Evolutionary conservation across 2,113 vertebrate species (phyloP), one percentile per base, ranked within the genome.

Genomic region (Nibea coibor): DNA sequence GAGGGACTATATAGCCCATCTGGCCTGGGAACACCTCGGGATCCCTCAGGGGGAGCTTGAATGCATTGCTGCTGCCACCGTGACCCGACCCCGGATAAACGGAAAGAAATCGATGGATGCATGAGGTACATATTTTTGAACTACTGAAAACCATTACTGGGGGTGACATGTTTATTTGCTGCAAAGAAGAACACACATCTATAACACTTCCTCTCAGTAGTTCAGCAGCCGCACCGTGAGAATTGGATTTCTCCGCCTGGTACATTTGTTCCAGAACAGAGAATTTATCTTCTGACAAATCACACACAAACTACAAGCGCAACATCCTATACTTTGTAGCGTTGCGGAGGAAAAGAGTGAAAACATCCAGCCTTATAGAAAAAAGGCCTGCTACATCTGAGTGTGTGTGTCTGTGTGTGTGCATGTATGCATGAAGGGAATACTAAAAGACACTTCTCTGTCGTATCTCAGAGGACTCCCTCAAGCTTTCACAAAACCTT

Each of bases 331-430:
- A 42, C 57, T 59, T 62, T 51, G 47, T 24, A 15, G 54, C 35
- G 22, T 53, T 56, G 51, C 31, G 47, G 53, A 39, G 24, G 26
- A 57, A 67, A 50, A 64, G 24, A 26, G 63, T 51, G 4, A 54
- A 66, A 72, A 24, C 35, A 70, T 17, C 19, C n/a, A 43, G 54
- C 28, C 63, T 62, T 19, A 48, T 14, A 24, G 77, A 35, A 24
- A 19, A 78, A 81, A 87, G 80, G 80, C 63, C 81, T 81, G 68
- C 65, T 4, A 26, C 64, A 59, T n/a, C 26, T 71, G 68, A 69
- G 42, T 45, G 19, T 42, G 45, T 35, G 24, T 77, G 54, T 54
- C 31, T 20, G 10, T 57, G 57, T 39, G 26, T 70, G 14, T 78
- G 24, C 7, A 11, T 57, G 39, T 17, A 42, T 66, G 63, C 63